These are phyloP conservation scores for Pyrochroa serraticornis DNA, from an alignment of 2,888 invertebrate genomes.

Conservation along the genomic window DNA sequence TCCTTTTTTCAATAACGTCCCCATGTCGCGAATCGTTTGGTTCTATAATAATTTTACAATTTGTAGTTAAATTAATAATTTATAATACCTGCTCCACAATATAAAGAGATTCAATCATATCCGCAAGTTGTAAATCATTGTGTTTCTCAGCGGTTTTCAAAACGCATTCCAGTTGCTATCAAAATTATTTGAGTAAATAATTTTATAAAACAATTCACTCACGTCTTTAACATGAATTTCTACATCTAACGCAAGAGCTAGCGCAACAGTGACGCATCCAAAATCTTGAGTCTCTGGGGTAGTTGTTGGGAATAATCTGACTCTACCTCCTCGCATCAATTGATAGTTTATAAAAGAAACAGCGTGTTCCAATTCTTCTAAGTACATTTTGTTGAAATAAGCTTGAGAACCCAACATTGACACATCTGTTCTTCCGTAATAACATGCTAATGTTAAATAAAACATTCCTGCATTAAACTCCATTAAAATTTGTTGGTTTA, in stretches of 20 bases:
- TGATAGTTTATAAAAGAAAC: slow-evolving; percentile 58
- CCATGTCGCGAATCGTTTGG: slow-evolving; percentile 48
- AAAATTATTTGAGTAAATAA: slow-evolving; percentile 34
- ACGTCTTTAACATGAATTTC: slow-evolving; percentile 53
- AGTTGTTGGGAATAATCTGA: slow-evolving; percentile 49
- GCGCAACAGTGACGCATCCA: slow-evolving; percentile 55
- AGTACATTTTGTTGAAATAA: slow-evolving; percentile 60
- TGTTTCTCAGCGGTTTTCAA: slow-evolving; percentile 57
- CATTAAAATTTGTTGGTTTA: slow-evolving; percentile 64
- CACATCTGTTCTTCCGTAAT: slow-evolving; percentile 59
- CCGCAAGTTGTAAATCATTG: slow-evolving; percentile 60
- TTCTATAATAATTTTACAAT: slow-evolving; percentile 37
- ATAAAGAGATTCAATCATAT: slow-evolving; percentile 62
- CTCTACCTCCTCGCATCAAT: slow-evolving; percentile 59
- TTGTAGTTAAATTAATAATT: slow-evolving; percentile 12
- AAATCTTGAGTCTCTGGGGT: slow-evolving; percentile 52
- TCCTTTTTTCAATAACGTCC: slow-evolving; percentile 44
- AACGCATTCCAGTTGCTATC: slow-evolving; percentile 56
- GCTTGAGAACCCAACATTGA: slow-evolving; percentile 57
- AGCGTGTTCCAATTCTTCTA: slow-evolving; percentile 60
- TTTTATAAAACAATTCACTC: slow-evolving; percentile 16
- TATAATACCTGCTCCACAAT: slow-evolving; percentile 60
- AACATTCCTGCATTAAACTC: slow-evolving; percentile 67
- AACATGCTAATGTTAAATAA: slow-evolving; percentile 67
- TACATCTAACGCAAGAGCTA: slow-evolving; percentile 52